These are phyloP conservation scores for Chloebia gouldiae DNA, from an alignment of 2,113 vertebrate genomes.

Conservation along the genomic window DNA sequence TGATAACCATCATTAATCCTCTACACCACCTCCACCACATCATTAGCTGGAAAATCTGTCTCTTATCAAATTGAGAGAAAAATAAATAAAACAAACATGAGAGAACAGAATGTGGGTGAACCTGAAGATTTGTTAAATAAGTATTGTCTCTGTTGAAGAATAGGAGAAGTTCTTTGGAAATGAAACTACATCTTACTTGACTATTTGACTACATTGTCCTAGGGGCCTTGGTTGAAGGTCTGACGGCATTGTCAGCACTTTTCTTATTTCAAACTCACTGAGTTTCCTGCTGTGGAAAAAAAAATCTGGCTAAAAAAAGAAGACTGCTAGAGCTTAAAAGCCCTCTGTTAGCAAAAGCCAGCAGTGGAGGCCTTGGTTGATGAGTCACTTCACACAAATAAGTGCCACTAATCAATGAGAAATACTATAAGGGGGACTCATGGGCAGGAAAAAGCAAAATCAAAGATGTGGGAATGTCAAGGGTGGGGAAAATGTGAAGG, in stretches of 20 bases:
- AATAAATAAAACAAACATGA: neutral
- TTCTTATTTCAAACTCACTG: neutral
- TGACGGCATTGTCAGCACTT: slow-evolving; percentile 36
- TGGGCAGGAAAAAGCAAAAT: neutral
- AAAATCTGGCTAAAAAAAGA: slow-evolving; percentile 43
- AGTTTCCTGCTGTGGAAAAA: slow-evolving; percentile 31
- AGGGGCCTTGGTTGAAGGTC: slow-evolving; percentile 39
- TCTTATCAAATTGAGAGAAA: neutral
- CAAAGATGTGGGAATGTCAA: neutral
- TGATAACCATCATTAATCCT: neutral
- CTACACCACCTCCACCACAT: neutral
- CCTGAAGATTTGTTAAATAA: slow-evolving; percentile 1
- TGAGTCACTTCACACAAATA: slow-evolving; percentile 44
- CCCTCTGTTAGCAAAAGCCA: slow-evolving; percentile 39
- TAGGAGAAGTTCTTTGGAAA: neutral
- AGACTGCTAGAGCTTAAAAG: slow-evolving; percentile 52
- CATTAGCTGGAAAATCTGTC: slow-evolving; percentile 1
- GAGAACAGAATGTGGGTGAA: neutral
- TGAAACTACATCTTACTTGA: neutral
- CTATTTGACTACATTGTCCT: slow-evolving; percentile 23
- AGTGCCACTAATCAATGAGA: slow-evolving; percentile 43
- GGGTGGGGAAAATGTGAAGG: neutral
- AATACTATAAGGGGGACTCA: neutral
- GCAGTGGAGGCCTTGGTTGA: neutral
- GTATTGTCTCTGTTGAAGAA: slow-evolving; percentile 13